A percentile compares a stretch with the other conserved stretches of the same genome.
Conservation (phyloP, 2,797 vertebrate species). For the Eidolon dupreanum region DNA sequence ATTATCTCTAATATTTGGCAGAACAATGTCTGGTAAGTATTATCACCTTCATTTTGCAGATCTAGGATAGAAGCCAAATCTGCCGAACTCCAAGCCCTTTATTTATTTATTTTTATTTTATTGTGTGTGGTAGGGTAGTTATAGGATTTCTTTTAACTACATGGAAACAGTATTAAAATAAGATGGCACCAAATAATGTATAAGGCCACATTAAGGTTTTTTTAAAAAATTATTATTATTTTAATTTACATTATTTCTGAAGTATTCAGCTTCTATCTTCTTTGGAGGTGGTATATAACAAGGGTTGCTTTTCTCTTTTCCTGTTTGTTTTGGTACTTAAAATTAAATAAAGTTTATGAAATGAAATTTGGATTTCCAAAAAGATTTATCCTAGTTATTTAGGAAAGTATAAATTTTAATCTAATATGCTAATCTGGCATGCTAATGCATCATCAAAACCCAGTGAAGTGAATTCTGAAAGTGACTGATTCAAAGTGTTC, state of each 20-base stretch:
- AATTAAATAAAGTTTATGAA: not conserved
- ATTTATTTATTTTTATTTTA: not conserved
- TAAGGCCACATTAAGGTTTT: not conserved
- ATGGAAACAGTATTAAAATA: not conserved
- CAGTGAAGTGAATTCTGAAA: not conserved
- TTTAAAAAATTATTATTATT: not conserved
- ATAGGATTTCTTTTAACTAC: not conserved
- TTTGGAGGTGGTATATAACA: not conserved
- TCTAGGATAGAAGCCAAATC: not conserved
- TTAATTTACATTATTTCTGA: not conserved
- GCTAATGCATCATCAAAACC: not conserved
- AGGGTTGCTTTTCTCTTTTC: not conserved
- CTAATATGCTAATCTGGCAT: not conserved
- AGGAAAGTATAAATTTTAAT: not conserved
- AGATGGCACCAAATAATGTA: not conserved
- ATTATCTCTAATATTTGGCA: not conserved
- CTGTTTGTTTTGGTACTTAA: not conserved
- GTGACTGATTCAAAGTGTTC: not conserved
- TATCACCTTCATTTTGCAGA: not conserved
- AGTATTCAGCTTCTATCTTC: not conserved
- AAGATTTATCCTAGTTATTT: not conserved
- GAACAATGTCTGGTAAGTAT: not conserved
- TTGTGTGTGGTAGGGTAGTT: not conserved
- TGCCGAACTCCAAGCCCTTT: too few relatives aligned
- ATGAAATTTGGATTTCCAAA: not conserved